A percentile compares a stretch with the other conserved stretches of the same genome.
Conservation (phyloP, 1,140 invertebrate genomes). For the Drosophila kikkawai region DNA sequence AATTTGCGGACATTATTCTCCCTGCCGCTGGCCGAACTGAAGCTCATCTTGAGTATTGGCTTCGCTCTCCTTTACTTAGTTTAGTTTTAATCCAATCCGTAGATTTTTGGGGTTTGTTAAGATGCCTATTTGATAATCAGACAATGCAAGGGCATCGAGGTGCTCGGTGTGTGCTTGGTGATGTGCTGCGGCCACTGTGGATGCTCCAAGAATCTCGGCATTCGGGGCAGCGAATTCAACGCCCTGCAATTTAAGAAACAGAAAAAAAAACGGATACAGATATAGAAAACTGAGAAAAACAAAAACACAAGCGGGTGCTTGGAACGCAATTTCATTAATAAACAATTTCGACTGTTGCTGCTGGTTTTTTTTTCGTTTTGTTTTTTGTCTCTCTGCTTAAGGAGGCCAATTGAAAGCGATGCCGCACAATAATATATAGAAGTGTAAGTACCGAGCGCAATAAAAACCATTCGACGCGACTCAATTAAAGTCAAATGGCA, state of each 20-base stretch:
- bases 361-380: not conserved
- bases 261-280: slow-evolving; percentile 1
- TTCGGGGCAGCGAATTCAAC: slow-evolving; percentile 58
- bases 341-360: slow-evolving; percentile 49
- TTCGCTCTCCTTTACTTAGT: slow-evolving; percentile 1
- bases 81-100: slow-evolving; percentile 21
- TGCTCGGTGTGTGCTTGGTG: slow-evolving; percentile 25
- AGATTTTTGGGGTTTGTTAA: not conserved
- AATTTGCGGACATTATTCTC: slow-evolving; percentile 82
- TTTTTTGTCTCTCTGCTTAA: slow-evolving; percentile 26
- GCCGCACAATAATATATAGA: slow-evolving; percentile 28
- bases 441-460: slow-evolving; percentile 47
- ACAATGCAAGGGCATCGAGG: slow-evolving; percentile 59
- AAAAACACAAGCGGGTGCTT: slow-evolving; percentile 21
- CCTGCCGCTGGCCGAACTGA: slow-evolving; percentile 73
- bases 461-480: slow-evolving; percentile 69
- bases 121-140: slow-evolving; percentile 70
- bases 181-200: slow-evolving; percentile 66
- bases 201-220: slow-evolving; percentile 75
- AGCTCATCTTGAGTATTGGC: slow-evolving; percentile 70
- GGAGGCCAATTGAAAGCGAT: slow-evolving; percentile 59
- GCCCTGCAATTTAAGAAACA: slow-evolving; percentile 21
- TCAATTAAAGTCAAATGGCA: slow-evolving; percentile 80
- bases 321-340: slow-evolving; percentile 75
- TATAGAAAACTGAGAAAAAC: not conserved